phyloP scores from a whole-genome alignment of 2,113 vertebrate genomes.

The western clawed frog (Xenopus tropicalis) region UCB_Xtro_10.0 CM004447.2:85663501-85664000 shows the following conservation, averaged over 20 bases:
- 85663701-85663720: background rate
- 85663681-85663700: background rate
- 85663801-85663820: constrained; percentile 30
- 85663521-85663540: too few species aligned
- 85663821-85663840: constrained; percentile 10
- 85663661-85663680: background rate
- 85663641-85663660: background rate
- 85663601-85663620: background rate
- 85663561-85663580: too few species aligned
- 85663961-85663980: constrained; percentile 9
- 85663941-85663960: constrained; percentile 25
- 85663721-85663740: constrained; percentile 2
- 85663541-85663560: too few species aligned
- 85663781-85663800: background rate
- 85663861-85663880: constrained; percentile 28
- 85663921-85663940: background rate
- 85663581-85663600: too few species aligned
- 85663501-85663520: too few species aligned
- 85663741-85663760: background rate
- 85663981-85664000: constrained; percentile 24
- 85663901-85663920: constrained; percentile 30
- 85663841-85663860: constrained; percentile 16
- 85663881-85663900: constrained; percentile 18
- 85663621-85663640: background rate
- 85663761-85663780: background rate